Conservation (phyloP, 2,797 vertebrate genomes). For the Sebastolobus altivelis region DNA sequence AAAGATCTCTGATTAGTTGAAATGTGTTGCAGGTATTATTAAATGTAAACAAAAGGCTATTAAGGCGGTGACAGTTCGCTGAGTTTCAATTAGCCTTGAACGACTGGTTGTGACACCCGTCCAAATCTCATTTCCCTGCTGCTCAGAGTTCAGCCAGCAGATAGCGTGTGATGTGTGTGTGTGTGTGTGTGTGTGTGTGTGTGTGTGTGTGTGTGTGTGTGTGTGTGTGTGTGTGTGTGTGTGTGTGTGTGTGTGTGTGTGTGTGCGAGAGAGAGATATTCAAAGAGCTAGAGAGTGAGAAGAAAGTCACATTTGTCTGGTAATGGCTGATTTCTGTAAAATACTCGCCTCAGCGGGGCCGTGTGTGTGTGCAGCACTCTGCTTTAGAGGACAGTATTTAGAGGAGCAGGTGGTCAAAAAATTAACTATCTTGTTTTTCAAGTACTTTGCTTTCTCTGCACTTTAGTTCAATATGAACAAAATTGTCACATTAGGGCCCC, state of each 20-base stretch:
- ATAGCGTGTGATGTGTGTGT: constrained; percentile 8
- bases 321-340: constrained; percentile 15
- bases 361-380: background rate
- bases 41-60: constrained; percentile 45
- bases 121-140: constrained; percentile 54
- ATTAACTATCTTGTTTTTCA: no score
- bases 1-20: background rate
- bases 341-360: background rate
- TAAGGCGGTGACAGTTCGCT: constrained; percentile 35
- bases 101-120: constrained; percentile 44
- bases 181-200: background rate
- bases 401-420: no score
- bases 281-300: background rate
- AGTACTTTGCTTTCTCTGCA: background rate
- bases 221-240: constrained; percentile 3
- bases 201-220: background rate
- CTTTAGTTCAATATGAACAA: background rate
- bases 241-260: background rate
- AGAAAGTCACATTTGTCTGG: background rate
- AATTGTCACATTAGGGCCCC: background rate
- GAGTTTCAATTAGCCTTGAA: constrained; percentile 59
- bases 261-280: background rate
- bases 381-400: no score
- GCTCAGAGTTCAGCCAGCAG: constrained; percentile 23
- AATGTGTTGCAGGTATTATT: constrained; percentile 7